Evolutionary conservation across 2,113 vertebrate genomes (phyloP).

Genomic region (Dasyprocta punctata): DNA sequence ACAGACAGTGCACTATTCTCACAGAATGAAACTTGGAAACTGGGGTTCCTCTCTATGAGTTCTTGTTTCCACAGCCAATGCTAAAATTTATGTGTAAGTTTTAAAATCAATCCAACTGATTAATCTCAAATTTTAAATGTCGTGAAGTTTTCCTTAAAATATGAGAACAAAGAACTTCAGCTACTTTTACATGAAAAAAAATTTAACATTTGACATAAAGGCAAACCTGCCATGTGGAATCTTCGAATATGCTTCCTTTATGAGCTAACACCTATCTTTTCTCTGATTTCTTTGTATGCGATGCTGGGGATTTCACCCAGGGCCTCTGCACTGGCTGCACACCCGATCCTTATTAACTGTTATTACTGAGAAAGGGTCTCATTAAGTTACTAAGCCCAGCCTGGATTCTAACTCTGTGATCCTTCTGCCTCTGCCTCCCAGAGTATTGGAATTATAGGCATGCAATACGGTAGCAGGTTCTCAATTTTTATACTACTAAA

Average conservation of each 20-base stretch:
- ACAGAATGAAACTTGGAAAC: background rate
- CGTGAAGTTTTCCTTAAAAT: background rate
- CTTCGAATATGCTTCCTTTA: background rate
- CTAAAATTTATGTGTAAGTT: background rate
- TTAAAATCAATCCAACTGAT: background rate
- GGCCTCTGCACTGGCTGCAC: background rate
- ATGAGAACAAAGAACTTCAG: background rate
- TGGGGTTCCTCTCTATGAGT: background rate
- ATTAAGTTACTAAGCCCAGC: background rate
- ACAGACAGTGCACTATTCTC: fast-evolving
- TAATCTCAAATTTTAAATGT: constrained; percentile 7
- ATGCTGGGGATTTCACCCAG: background rate
- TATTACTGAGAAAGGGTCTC: background rate
- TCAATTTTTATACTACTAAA: background rate
- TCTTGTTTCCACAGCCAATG: background rate
- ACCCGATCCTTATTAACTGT: background rate
- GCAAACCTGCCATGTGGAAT: background rate
- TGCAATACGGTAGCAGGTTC: background rate
- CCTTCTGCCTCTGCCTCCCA: background rate
- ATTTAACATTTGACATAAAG: background rate
- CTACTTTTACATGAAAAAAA: background rate
- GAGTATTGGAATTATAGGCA: background rate
- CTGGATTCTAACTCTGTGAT: background rate
- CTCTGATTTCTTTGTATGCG: background rate
- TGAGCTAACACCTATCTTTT: background rate